These are phyloP conservation scores for Augochlora pura DNA, from an alignment of 1,140 invertebrate genomes.

Conservation along the genomic window DNA sequence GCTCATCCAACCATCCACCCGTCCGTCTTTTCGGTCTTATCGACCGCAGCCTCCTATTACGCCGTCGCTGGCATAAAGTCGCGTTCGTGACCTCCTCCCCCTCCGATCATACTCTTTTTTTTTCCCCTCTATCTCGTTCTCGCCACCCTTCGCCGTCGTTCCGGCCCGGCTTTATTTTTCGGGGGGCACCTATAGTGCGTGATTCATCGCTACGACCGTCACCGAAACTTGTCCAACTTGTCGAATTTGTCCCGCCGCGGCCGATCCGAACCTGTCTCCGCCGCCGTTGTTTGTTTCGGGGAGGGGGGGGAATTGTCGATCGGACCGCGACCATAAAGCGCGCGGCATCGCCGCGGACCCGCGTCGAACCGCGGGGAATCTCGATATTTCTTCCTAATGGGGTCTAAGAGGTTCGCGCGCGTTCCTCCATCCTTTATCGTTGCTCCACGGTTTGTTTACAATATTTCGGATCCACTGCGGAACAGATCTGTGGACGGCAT, in stretches of 20 bases:
- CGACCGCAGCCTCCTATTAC: conserved; percentile 66
- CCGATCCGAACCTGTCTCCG: not conserved
- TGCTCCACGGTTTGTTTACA: not conserved
- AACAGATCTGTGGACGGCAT: too few relatives aligned
- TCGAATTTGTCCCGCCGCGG: not conserved
- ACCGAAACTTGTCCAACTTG: conserved; percentile 9
- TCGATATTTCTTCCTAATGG: not conserved
- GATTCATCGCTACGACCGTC: conserved; percentile 5
- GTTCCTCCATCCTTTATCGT: not conserved
- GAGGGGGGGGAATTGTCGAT: conserved; percentile 1
- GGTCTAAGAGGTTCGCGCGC: not conserved
- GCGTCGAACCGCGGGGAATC: not conserved
- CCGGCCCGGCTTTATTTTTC: not conserved
- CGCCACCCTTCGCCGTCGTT: too few relatives aligned
- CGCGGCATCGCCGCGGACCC: not conserved
- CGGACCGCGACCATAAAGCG: not conserved
- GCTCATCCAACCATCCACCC: conserved; percentile 50
- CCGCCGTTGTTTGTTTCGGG: not conserved
- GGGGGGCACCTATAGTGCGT: not conserved
- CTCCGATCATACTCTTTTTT: too few relatives aligned
- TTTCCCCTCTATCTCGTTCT: too few relatives aligned
- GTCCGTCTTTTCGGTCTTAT: conserved; percentile 62
- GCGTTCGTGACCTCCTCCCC: conserved; percentile 3
- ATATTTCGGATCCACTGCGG: too few relatives aligned
- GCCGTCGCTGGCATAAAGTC: conserved; percentile 59